A percentile compares a stretch with the other conserved stretches of the same genome.
Evolutionary conservation across 2,888 invertebrate genomes (phyloP).

Genomic region (Drosophila pegasa): DNA sequence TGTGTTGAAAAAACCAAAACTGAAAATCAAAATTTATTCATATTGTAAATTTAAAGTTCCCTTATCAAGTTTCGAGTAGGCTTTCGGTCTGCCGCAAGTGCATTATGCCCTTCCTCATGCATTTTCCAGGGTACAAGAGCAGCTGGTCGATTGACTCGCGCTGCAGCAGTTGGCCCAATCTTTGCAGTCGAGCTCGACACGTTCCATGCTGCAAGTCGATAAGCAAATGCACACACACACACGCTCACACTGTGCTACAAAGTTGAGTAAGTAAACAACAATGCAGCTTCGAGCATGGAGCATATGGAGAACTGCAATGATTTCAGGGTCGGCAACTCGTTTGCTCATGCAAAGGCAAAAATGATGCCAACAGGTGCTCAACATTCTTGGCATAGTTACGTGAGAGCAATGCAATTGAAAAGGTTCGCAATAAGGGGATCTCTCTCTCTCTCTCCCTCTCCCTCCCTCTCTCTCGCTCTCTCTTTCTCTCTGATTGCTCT

Average conservation of each 20-base stretch:
- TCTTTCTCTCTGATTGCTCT: slow-evolving; percentile 57
- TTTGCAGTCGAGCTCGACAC: slow-evolving; percentile 33
- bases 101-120: not conserved
- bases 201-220: slow-evolving; percentile 39
- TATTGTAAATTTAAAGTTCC: not conserved
- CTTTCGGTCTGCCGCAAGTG: not conserved
- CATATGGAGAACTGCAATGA: slow-evolving; percentile 49
- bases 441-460: not conserved
- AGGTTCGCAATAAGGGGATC: not conserved
- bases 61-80: not conserved
- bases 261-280: not conserved
- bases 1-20: not conserved
- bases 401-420: slow-evolving; percentile 29
- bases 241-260: slow-evolving; percentile 1
- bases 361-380: slow-evolving; percentile 75
- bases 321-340: slow-evolving; percentile 72
- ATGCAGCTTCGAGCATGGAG: slow-evolving; percentile 1
- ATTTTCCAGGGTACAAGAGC: slow-evolving; percentile 18
- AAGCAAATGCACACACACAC: slow-evolving; percentile 19
- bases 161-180: slow-evolving; percentile 27
- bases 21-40: no score
- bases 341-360: slow-evolving; percentile 45
- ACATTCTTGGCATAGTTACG: slow-evolving; percentile 75
- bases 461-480: not conserved
- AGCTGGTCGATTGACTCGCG: slow-evolving; percentile 52